phyloP scores from a whole-genome alignment of 2,888 invertebrate genomes.

The Artemia sinica region DNA sequence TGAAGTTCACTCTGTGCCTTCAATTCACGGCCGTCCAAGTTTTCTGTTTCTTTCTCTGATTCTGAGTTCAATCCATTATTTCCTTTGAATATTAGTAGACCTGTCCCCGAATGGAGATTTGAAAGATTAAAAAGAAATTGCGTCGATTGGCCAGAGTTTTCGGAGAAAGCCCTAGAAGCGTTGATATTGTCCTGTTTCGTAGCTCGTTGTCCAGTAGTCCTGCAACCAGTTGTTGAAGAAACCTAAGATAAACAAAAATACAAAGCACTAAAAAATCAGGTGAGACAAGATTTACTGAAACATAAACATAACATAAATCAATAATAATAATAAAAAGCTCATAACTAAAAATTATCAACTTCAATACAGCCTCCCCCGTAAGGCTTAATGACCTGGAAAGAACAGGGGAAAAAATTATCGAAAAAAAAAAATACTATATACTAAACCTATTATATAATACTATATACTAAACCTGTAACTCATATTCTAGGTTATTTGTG shows the following conservation, averaged over 20 bases:
- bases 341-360: too few relatives aligned
- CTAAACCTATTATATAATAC: too few relatives aligned
- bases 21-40: background rate
- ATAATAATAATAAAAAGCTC: too few relatives aligned
- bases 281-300: too few relatives aligned
- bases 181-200: slow-evolving; percentile 30
- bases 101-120: slow-evolving; percentile 57
- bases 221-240: slow-evolving; percentile 54
- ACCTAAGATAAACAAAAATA: slow-evolving; percentile 36
- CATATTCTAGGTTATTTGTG: slow-evolving; percentile 60
- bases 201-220: slow-evolving; percentile 40
- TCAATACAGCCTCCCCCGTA: too few relatives aligned
- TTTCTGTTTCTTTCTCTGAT: background rate
- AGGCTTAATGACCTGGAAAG: too few relatives aligned
- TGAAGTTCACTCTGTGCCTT: background rate
- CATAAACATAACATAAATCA: too few relatives aligned
- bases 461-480: too few relatives aligned
- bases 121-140: slow-evolving; percentile 58
- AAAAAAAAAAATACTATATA: too few relatives aligned
- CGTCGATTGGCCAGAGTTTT: slow-evolving; percentile 23
- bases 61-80: slow-evolving; percentile 13
- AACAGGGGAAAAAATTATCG: too few relatives aligned
- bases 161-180: slow-evolving; percentile 28
- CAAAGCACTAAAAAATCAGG: slow-evolving; percentile 11
- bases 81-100: slow-evolving; percentile 61